Evolutionary conservation across 2,797 vertebrate genomes (phyloP), one percentile per base, ranked within the genome.

Genomic region (Holocentrus rufus): DNA sequence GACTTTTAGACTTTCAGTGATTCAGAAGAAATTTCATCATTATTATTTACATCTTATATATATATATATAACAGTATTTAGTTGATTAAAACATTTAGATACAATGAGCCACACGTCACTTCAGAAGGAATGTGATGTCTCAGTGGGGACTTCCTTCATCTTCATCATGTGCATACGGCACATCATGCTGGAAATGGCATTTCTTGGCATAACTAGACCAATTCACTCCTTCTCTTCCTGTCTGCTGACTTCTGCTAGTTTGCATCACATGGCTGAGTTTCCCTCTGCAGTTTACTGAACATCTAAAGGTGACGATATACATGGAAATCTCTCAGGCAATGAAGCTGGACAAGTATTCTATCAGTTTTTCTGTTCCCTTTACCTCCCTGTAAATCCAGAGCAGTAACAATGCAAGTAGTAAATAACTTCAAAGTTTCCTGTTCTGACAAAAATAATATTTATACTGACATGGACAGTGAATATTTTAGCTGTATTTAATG

Each of bases 111-210:
- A 76, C 22, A 44, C 23, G 17, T n/a, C 63, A 25, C 46, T 55
- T 77, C 77, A 79, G 67, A 85, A 81, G 89, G 82, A 88, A 66
- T 58, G 63, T 72, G 62, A 79, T 64, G 44, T 25, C 34, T 56
- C n/a, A 63, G 54, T 23, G 15, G 36, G 22, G 55, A 2, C 44
- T 47, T 15, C 39, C 39, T 44, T 39, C 9, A 39, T 39, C 9
- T 39, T 39, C 36, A 39, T 18, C 2, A 61, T 25, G 39, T 39
- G 47, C 31, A 58, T 44, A 34, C 65, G n/a, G n/a, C n/a, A n/a
- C n/a, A n/a, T n/a, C n/a, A n/a, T n/a, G n/a, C n/a, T n/a, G n/a
- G n/a, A n/a, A n/a, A n/a, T n/a, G n/a, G n/a, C n/a, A n/a, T n/a
- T n/a, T n/a, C n/a, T n/a, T n/a, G n/a, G n/a, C n/a, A n/a, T n/a